phyloP scores from a whole-genome alignment of 2,888 invertebrate genomes.

The Pyrgus malvae region DNA sequence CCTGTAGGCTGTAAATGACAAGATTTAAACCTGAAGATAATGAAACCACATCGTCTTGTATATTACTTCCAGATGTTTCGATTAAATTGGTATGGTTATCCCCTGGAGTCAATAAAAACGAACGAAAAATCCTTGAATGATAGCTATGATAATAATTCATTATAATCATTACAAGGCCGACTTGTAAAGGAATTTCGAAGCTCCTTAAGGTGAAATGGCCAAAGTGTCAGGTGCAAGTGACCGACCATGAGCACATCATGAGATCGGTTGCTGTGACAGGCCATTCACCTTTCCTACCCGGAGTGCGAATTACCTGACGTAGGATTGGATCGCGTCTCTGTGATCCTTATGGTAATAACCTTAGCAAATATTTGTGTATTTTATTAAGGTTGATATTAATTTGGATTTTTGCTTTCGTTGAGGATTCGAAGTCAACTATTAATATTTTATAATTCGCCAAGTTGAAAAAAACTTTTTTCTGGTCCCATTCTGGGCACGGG shows the following conservation, averaged over 20 bases:
- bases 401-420: too few relatives aligned
- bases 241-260: slow-evolving; percentile 29
- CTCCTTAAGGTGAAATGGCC: slow-evolving; percentile 33
- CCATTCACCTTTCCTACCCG: slow-evolving; percentile 35
- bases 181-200: slow-evolving; percentile 34
- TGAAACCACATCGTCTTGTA: background rate
- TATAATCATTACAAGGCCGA: slow-evolving; percentile 6
- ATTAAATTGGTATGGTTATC: slow-evolving; percentile 12
- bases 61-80: background rate
- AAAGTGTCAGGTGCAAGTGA: slow-evolving; percentile 30
- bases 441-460: too few relatives aligned
- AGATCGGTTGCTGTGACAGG: slow-evolving; percentile 37
- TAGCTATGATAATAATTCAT: slow-evolving; percentile 11
- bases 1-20: too few relatives aligned
- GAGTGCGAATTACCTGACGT: slow-evolving; percentile 28
- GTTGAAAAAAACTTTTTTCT: too few relatives aligned
- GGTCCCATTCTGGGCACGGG: too few relatives aligned
- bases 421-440: too few relatives aligned
- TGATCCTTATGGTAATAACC: too few relatives aligned
- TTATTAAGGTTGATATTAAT: too few relatives aligned
- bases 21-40: background rate
- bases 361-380: too few relatives aligned
- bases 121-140: background rate
- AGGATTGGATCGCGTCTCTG: too few relatives aligned
- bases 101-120: background rate